Base-by-base conservation (phyloP, 2,797 vertebrate species). In the Karalla daura region DNA sequence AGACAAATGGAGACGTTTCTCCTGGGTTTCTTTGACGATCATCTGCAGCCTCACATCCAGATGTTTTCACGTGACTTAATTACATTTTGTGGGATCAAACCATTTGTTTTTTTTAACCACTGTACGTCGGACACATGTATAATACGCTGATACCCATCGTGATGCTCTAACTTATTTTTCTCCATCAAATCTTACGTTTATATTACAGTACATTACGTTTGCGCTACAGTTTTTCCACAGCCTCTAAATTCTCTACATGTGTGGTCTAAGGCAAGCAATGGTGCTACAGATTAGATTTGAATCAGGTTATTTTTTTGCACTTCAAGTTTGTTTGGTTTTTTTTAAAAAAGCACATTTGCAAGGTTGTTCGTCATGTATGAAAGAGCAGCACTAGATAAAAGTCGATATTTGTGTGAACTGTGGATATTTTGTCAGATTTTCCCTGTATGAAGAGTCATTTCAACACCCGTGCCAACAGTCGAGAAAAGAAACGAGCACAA, bases 81-180 rank as follows among this genome's bases (percentile, higher is more conserved):
- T 10, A 60, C 44, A n/a, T 67, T 53, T 41, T 76, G 32, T 33
- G 67, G 55, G 41, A 63, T 74, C 70, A 46, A 77, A 76, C 17
- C 28, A 4, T 60, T 45, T n/a, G 13, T 74, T 75, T 67, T 75
- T 67, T 78, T 55, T 45, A 69, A 76, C 45, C n/a, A 27, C 28
- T 73, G 52, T 83, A 37, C 71, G 40, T 77, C 40, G 36, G 35
- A 33, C 37, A 65, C 39, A 39, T 78, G 41, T 75, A 58, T 65
- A 77, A 68, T 70, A 67, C 41, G 37, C 30, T 28, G 45, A 58
- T 52, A 45, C 25, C 50, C 53, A 41, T 25, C 60, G 44, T 69
- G 25, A 71, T 24, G 5, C 62, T 67, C 36, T 83, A 76, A 81
- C 49, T 85, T 79, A 78, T 83, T 79, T 59, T 63, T 69, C 5